Evolutionary conservation across 2,113 vertebrate species (phyloP).

Genomic region (Ageneiosus marmoratus): DNA sequence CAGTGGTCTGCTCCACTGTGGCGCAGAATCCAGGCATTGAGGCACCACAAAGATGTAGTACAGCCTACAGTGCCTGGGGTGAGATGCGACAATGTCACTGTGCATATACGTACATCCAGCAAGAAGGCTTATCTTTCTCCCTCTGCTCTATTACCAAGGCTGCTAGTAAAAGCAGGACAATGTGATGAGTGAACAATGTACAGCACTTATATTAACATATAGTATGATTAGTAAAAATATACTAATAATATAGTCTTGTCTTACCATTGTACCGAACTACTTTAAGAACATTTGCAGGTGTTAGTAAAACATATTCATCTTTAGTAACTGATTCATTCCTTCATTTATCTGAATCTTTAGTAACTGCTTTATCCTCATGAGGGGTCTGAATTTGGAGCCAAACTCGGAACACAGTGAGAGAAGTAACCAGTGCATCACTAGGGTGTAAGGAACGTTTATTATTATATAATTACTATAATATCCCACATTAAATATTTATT

Average conservation of each 20-base stretch:
- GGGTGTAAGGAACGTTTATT: background rate
- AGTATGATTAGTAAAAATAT: background rate
- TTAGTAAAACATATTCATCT: background rate
- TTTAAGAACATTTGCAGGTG: no score
- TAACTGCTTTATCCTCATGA: background rate
- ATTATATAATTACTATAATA: no score
- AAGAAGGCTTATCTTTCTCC: background rate
- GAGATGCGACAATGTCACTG: constrained; percentile 9
- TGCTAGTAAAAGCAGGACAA: background rate
- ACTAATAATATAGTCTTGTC: background rate
- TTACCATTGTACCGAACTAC: background rate
- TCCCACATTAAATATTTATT: no score
- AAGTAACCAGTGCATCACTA: background rate
- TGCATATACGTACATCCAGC: background rate
- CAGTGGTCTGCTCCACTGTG: constrained; percentile 8
- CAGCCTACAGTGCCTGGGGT: background rate
- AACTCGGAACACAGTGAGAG: background rate
- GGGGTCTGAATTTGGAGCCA: background rate
- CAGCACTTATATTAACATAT: background rate
- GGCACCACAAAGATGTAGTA: constrained; percentile 1
- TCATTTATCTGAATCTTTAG: background rate
- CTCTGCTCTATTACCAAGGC: background rate
- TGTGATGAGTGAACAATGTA: background rate
- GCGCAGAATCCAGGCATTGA: background rate
- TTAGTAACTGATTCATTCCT: background rate